A percentile compares a stretch with the other conserved stretches of the same genome.
These are phyloP conservation scores for Enteromius fasciolatus DNA, from an alignment of 2,797 vertebrate genomes.

Conservation along the genomic window DNA sequence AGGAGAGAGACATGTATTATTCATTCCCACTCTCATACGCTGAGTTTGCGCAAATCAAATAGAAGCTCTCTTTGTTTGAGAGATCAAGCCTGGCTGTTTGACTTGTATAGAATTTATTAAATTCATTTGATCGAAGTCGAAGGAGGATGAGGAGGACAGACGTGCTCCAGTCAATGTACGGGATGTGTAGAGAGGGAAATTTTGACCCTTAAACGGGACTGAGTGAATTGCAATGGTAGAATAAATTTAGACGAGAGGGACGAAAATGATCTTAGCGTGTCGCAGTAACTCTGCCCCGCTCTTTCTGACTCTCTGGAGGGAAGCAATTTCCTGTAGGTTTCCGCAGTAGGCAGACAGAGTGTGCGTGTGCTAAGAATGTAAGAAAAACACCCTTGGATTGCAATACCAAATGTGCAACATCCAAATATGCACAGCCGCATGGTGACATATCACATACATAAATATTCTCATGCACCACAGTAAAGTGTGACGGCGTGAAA, in stretches of 20 bases:
- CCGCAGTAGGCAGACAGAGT: neutral
- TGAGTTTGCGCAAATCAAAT: constrained; percentile 79
- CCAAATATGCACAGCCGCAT: constrained; percentile 26
- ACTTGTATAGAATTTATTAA: constrained; percentile 77
- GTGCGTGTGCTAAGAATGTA: constrained; percentile 10
- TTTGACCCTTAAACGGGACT: constrained; percentile 36
- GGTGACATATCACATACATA: constrained; percentile 39
- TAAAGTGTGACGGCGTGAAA: constrained; percentile 7
- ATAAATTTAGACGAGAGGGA: constrained; percentile 35
- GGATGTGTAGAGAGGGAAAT: constrained; percentile 40
- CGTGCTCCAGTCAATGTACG: constrained; percentile 47
- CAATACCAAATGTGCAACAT: constrained; percentile 41
- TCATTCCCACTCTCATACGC: constrained; percentile 76
- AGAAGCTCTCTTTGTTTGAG: constrained; percentile 77
- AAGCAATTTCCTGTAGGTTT: constrained; percentile 26
- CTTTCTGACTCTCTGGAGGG: constrained; percentile 14
- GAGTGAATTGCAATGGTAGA: constrained; percentile 38
- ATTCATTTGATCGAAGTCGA: constrained; percentile 69
- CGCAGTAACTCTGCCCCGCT: constrained; percentile 2
- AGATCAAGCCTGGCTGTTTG: constrained; percentile 76
- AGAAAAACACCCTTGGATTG: constrained; percentile 30
- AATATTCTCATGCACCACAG: constrained; percentile 24
- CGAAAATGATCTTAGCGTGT: constrained; percentile 41
- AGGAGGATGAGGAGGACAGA: constrained; percentile 52
- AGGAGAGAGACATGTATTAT: constrained; percentile 80